These are phyloP conservation scores for Scaptomyza pallida DNA, from an alignment of 1,140 invertebrate genomes.

Conservation along the genomic window DNA sequence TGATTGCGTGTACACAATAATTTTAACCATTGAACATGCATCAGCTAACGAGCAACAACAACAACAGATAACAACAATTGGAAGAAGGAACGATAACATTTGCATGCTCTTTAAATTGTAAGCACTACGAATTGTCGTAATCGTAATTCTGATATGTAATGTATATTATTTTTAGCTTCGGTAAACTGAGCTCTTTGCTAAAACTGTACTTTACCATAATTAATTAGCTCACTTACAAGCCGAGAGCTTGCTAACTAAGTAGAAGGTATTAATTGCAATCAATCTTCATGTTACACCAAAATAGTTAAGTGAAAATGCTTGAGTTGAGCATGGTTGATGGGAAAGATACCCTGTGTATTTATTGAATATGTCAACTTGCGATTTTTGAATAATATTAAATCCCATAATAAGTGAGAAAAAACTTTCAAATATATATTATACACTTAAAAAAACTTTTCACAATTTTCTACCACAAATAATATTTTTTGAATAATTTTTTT, in stretches of 20 bases:
- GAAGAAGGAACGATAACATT: background rate
- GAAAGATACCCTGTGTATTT: background rate
- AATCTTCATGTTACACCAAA: background rate
- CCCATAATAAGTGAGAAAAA: too few relatives aligned
- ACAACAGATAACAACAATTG: background rate
- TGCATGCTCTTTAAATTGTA: constrained; percentile 1
- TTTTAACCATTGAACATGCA: constrained; percentile 59
- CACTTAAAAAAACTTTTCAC: too few relatives aligned
- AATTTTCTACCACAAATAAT: too few relatives aligned
- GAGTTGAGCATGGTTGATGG: background rate
- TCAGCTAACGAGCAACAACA: constrained; percentile 26
- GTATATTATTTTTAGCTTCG: background rate
- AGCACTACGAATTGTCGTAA: background rate
- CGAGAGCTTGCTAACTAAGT: background rate
- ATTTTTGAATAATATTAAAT: too few relatives aligned
- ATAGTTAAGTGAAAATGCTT: background rate
- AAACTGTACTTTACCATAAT: background rate
- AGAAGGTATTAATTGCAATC: background rate
- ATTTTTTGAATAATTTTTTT: too few relatives aligned
- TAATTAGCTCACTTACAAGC: background rate
- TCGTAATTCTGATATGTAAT: background rate
- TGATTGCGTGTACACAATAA: constrained; percentile 79
- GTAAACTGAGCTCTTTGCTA: background rate
- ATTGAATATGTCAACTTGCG: too few relatives aligned
- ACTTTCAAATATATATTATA: too few relatives aligned